Evolutionary conservation across 2,113 vertebrate species (phyloP).

Genomic region (Macrotis lagotis): DNA sequence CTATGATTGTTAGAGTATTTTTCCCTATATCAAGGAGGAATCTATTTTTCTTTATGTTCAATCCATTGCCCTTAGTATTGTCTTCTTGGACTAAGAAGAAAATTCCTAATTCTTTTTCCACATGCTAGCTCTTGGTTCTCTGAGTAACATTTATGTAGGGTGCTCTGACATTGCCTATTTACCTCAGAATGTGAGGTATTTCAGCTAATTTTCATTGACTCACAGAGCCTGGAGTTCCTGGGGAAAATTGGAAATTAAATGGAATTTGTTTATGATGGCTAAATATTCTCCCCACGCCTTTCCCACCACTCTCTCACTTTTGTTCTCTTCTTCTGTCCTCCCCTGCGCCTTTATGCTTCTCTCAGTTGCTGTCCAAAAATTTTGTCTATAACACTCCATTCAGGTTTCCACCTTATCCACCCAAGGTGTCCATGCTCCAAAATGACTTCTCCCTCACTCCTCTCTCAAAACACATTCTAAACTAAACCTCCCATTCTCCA

Average conservation of each 20-base stretch:
- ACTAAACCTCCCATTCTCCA: not conserved
- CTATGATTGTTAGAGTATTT: not conserved
- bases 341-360: not conserved
- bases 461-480: not conserved
- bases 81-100: not conserved
- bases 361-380: not conserved
- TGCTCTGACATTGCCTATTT: not conserved
- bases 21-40: not conserved
- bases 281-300: no score
- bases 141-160: not conserved
- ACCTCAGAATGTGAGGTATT: not conserved
- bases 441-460: not conserved
- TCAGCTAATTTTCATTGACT: not conserved
- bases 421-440: not conserved
- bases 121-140: not conserved
- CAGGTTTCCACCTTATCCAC: not conserved
- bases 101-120: not conserved
- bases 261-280: not conserved
- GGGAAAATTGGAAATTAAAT: not conserved
- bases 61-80: not conserved
- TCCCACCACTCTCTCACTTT: no score
- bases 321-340: no score
- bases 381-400: not conserved
- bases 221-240: not conserved
- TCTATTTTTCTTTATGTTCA: not conserved